Percentiles rank a stretch among this genome's conserved stretches.
phyloP scores from a whole-genome alignment of 2,113 vertebrate genomes.

The Lamprotornis superbus region DNA sequence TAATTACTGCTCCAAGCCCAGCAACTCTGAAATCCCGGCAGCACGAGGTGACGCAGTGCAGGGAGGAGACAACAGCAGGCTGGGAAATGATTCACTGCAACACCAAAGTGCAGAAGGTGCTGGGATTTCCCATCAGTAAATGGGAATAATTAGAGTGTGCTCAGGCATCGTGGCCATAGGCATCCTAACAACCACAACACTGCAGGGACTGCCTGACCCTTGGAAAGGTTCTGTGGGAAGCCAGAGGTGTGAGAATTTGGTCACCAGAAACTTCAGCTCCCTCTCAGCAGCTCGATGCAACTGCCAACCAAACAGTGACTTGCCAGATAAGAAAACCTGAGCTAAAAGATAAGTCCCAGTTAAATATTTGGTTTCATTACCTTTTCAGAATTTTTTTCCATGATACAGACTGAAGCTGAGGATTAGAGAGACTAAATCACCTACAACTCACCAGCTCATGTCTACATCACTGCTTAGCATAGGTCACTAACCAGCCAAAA shows the following conservation, averaged over 20 bases:
- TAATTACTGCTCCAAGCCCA: not conserved
- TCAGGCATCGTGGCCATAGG: not conserved
- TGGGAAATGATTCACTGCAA: not conserved
- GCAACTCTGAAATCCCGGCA: not conserved
- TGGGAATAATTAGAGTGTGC: not conserved
- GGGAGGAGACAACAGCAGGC: not conserved
- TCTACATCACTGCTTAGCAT: accelerated
- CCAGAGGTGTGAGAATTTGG: not conserved
- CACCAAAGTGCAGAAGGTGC: not conserved
- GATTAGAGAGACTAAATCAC: not conserved
- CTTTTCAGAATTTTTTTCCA: not conserved
- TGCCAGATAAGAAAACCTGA: not conserved
- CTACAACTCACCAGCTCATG: not conserved
- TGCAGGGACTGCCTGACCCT: not conserved
- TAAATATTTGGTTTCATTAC: not conserved
- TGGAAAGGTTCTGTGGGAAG: not conserved
- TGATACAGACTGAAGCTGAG: not conserved
- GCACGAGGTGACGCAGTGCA: not conserved
- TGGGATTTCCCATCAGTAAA: not conserved
- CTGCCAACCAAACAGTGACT: not conserved
- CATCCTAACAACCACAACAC: not conserved
- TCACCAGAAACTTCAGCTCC: not conserved
- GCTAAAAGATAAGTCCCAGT: not conserved
- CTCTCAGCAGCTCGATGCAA: not conserved
- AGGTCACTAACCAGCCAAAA: not conserved